Evolutionary conservation across 2,888 invertebrate genomes (phyloP), one percentile per base, ranked within the genome.

Genomic region (Chymomyza caudatula): DNA sequence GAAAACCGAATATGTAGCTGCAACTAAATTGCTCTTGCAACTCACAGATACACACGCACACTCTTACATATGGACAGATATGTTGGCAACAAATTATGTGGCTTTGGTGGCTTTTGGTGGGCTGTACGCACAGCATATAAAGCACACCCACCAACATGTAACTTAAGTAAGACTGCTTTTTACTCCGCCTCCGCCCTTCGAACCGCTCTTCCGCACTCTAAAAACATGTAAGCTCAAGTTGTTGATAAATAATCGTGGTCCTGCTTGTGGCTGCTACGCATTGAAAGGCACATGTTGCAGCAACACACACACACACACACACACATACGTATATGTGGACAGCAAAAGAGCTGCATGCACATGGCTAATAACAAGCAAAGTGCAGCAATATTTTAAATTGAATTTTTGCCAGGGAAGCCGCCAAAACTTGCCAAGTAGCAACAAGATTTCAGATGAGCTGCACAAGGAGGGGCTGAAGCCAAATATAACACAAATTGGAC

Each of bases 351-450:
- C 22, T 22, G 64, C 66, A 70, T 67, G 65, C 82, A 71, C 71
- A 57, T 25, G 67, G 73, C 74, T 51, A 57, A 55, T 60, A 63
- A 51, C 60, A 60, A 20, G 61, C 63, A 79, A 82, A 85, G 85
- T 86, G 86, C 86, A 83, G 87, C 76, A 87, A 86, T 87, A 85
- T 87, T 85, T 82, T 82, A 87, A 87, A 85, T 87, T 87, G 82
- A 87, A 81, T 87, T 85, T 86, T 71, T 69, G 52, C 58, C 54
- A 37, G 29, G 29, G 11, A 11, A 11, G 29, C 29, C 29, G 29
- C 29, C 29, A 37, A 37, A 37, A 37, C 4, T 37, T 37, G 29
- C 54, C 17, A 25, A 57, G 22, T 20, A 57, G 20, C 53, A 22
- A 53, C 22, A 22, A 22, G 22, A 23, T 23, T 23, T 20, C 11